Conservation (phyloP, 2,888 invertebrate genomes). For the Nysson spinosus region DNA sequence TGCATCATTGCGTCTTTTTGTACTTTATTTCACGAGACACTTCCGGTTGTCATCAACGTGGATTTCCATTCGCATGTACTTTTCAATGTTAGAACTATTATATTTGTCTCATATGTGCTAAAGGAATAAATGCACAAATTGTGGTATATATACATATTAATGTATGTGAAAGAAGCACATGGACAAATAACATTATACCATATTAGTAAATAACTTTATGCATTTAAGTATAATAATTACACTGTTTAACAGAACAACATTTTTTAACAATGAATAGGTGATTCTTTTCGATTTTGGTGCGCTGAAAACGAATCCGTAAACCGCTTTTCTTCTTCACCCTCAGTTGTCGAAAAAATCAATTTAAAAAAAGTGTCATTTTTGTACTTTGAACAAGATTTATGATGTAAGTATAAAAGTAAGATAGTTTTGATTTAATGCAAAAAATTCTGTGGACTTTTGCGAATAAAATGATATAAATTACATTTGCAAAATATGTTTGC, state of each 20-base stretch:
- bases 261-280: no score
- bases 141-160: conserved; percentile 28
- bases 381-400: no score
- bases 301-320: no score
- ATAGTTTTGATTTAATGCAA: no score
- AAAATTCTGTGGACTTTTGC: no score
- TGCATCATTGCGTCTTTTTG: conserved; percentile 9
- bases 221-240: conserved; percentile 15
- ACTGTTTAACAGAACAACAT: no score
- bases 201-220: conserved; percentile 22
- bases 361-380: not conserved
- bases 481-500: no score
- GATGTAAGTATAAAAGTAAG: no score
- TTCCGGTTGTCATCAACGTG: conserved; percentile 1
- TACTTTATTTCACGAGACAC: conserved; percentile 21
- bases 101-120: conserved; percentile 22
- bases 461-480: no score
- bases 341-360: not conserved
- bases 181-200: conserved; percentile 1
- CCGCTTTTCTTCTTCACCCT: no score
- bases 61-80: conserved; percentile 3
- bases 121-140: conserved; percentile 27
- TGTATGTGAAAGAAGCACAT: conserved; percentile 2
- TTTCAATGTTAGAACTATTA: conserved; percentile 20
- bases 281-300: no score